Evolutionary conservation across 2,113 vertebrate genomes (phyloP).

Genomic region (Arothron firmamentum): DNA sequence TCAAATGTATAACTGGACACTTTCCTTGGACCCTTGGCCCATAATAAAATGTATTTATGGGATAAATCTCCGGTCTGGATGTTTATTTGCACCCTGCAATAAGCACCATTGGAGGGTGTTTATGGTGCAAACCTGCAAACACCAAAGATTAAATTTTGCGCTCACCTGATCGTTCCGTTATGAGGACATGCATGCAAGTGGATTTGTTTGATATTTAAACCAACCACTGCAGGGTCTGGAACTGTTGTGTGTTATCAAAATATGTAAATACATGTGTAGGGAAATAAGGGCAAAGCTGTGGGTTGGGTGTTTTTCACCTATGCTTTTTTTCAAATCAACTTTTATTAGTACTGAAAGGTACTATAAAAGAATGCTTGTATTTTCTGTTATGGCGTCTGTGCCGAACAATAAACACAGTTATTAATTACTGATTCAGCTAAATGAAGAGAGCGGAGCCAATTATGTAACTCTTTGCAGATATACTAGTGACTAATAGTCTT

Average conservation of each 20-base stretch:
- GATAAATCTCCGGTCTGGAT: background rate
- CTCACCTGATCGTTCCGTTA: constrained; percentile 5
- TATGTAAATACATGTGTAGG: constrained; percentile 20
- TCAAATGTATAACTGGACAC: background rate
- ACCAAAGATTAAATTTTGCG: constrained; percentile 4
- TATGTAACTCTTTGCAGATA: constrained; percentile 8
- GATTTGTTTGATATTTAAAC: constrained; percentile 50
- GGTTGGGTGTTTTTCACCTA: background rate
- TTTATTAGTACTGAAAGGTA: background rate
- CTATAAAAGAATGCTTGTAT: background rate
- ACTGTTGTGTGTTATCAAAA: constrained; percentile 49
- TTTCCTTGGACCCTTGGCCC: background rate
- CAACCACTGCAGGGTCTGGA: constrained; percentile 26
- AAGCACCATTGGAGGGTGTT: constrained; percentile 17
- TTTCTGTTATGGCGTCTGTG: too few species aligned
- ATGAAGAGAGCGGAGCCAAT: constrained; percentile 13
- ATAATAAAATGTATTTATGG: background rate
- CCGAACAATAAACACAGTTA: background rate
- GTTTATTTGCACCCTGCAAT: constrained; percentile 17
- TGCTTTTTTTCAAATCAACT: background rate
- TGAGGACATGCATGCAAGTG: constrained; percentile 8
- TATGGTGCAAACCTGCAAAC: constrained; percentile 24
- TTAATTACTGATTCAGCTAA: constrained; percentile 25
- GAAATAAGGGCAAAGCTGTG: constrained; percentile 35
- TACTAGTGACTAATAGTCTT: background rate